A percentile compares a stretch with the other conserved stretches of the same genome.
Evolutionary conservation across 1,140 invertebrate genomes (phyloP).

Genomic region (Theocolax elegans): DNA sequence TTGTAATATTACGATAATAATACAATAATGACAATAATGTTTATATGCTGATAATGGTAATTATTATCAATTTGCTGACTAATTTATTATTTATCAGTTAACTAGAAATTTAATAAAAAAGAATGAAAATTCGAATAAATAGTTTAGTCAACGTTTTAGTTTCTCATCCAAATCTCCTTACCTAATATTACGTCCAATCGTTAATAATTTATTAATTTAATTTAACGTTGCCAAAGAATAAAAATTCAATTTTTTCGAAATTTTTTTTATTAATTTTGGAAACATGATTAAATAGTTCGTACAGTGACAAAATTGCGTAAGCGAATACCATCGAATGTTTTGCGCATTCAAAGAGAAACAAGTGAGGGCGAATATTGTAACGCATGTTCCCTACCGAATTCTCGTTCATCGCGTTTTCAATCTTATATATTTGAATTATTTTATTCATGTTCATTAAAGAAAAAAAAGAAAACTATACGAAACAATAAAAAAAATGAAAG

Average conservation of each 20-base stretch:
- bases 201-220: neutral
- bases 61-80: conserved; percentile 21
- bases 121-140: conserved; percentile 19
- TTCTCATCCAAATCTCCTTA: conserved; percentile 24
- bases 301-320: conserved; percentile 30
- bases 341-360: too few species aligned
- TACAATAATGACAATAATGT: conserved; percentile 50
- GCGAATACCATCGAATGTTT: neutral
- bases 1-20: conserved; percentile 46
- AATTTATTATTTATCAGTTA: conserved; percentile 40
- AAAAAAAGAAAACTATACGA: too few species aligned
- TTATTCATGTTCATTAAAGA: conserved; percentile 19
- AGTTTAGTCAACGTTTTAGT: conserved; percentile 18
- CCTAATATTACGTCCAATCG: neutral
- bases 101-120: conserved; percentile 34
- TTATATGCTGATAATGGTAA: conserved; percentile 21
- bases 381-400: conserved; percentile 38
- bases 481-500: conserved; percentile 12
- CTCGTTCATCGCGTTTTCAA: conserved; percentile 25
- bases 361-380: conserved; percentile 22
- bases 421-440: conserved; percentile 19
- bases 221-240: conserved; percentile 5
- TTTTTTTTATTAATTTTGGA: neutral
- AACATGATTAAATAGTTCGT: neutral
- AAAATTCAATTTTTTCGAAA: neutral